phyloP scores from a whole-genome alignment of 1,140 invertebrate genomes.

The Copidosoma floridanum region DNA sequence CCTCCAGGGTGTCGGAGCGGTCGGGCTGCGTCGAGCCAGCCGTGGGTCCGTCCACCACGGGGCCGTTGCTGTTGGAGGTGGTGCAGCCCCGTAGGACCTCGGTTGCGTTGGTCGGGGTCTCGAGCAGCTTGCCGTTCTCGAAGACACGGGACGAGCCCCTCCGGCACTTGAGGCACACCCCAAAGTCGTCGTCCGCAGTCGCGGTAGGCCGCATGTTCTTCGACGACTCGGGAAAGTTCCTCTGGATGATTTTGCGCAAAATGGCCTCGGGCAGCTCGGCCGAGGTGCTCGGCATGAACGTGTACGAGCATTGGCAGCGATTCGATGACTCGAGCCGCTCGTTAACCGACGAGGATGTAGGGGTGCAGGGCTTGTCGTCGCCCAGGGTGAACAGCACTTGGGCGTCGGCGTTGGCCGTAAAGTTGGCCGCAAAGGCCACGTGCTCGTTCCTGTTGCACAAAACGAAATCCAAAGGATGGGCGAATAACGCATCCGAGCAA shows the following conservation, averaged over 20 bases:
- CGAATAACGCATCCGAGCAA: too few species aligned
- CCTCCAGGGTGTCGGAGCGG: conserved; percentile 43
- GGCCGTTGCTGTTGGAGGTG: too few species aligned
- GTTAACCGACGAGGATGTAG: conserved; percentile 19
- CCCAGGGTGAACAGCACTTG: conserved; percentile 74
- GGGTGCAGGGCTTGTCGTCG: conserved; percentile 62
- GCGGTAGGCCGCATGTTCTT: conserved; percentile 42
- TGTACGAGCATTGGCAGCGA: conserved; percentile 44
- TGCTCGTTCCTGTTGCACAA: background rate
- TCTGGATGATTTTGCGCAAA: conserved; percentile 47
- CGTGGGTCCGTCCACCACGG: too few species aligned
- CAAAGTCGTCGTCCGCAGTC: conserved; percentile 23
- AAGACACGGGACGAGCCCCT: conserved; percentile 28
- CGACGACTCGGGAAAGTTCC: conserved; percentile 50
- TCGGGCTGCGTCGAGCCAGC: conserved; percentile 20
- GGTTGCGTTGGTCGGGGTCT: conserved; percentile 50
- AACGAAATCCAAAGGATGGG: too few species aligned
- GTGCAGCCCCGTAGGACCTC: conserved; percentile 46
- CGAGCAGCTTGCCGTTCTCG: conserved; percentile 38
- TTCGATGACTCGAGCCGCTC: conserved; percentile 24
- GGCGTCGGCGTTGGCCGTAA: conserved; percentile 1
- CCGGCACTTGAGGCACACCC: conserved; percentile 40
- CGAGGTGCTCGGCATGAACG: conserved; percentile 44
- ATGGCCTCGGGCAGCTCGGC: conserved; percentile 46
- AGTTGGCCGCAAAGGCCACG: too few species aligned